phyloP scores from a whole-genome alignment of 1,140 invertebrate species.

The Drosophila tani region DNA sequence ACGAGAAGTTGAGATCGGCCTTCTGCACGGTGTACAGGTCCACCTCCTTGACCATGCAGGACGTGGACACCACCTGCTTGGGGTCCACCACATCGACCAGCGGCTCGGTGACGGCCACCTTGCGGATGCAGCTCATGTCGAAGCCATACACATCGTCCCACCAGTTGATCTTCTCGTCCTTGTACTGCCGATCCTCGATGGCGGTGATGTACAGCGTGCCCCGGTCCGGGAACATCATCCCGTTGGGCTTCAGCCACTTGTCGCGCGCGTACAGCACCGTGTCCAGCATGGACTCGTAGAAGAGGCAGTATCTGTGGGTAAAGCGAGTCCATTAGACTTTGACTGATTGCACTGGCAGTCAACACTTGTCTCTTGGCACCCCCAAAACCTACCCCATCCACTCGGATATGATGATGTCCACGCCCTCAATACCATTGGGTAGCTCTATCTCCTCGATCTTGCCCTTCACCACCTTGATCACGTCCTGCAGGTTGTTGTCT shows the following conservation, averaged over 20 bases:
- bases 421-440: conserved; percentile 91
- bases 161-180: conserved; percentile 99
- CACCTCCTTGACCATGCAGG: conserved; percentile 96
- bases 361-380: too few species aligned
- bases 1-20: conserved; percentile 95
- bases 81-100: conserved; percentile 99
- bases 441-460: conserved; percentile 94
- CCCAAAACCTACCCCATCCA: conserved; percentile 96
- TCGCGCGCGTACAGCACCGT: conserved; percentile 97
- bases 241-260: conserved; percentile 95
- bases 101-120: conserved; percentile 99
- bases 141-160: conserved; percentile 99
- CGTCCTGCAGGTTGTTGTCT: conserved; percentile 91
- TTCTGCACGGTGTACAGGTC: conserved; percentile 99
- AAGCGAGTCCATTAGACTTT: background rate
- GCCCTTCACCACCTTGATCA: conserved; percentile 97
- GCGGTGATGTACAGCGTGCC: conserved; percentile 95
- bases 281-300: conserved; percentile 99
- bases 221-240: conserved; percentile 94
- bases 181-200: conserved; percentile 99
- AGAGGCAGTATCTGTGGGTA: conserved; percentile 91
- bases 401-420: conserved; percentile 99
- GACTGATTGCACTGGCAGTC: too few species aligned
- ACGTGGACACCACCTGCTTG: conserved; percentile 97
- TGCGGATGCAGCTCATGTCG: conserved; percentile 99